phyloP scores from a whole-genome alignment of 2,888 invertebrate genomes.

The Elegia similella region DNA sequence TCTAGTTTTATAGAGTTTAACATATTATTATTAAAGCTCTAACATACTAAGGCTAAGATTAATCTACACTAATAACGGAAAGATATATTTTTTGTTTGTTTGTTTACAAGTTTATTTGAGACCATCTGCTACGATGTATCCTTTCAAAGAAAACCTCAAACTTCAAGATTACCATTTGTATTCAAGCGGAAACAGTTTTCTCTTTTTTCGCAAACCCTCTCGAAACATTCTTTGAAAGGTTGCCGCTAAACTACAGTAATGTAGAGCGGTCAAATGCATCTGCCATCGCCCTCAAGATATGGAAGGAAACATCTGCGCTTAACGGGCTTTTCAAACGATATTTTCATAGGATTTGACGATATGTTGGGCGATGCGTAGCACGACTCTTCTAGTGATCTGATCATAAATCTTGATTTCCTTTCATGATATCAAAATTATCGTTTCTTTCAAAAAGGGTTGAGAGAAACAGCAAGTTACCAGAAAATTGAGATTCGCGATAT shows the following conservation, averaged over 20 bases:
- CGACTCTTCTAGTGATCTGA: not conserved
- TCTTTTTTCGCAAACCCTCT: not conserved
- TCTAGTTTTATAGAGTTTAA: not conserved
- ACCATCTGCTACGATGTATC: no score
- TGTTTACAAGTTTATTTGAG: no score
- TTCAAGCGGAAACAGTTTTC: no score
- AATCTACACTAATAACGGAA: no score
- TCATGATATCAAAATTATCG: not conserved
- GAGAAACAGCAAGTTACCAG: no score
- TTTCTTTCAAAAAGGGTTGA: no score
- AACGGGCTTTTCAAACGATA: not conserved
- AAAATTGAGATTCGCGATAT: no score
- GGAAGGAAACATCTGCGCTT: slow-evolving; percentile 5
- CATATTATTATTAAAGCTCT: no score
- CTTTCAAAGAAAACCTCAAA: no score
- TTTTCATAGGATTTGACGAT: slow-evolving; percentile 5
- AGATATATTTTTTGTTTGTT: no score
- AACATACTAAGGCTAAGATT: no score
- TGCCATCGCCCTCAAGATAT: not conserved
- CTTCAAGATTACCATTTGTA: no score
- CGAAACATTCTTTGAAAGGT: not conserved
- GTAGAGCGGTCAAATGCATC: not conserved
- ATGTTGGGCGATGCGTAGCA: not conserved
- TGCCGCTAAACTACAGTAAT: not conserved
- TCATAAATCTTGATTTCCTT: not conserved